Percentiles rank a stretch among this genome's conserved stretches.
Conservation (phyloP, 2,113 vertebrate genomes). For the Myiozetetes cayanensis region DNA sequence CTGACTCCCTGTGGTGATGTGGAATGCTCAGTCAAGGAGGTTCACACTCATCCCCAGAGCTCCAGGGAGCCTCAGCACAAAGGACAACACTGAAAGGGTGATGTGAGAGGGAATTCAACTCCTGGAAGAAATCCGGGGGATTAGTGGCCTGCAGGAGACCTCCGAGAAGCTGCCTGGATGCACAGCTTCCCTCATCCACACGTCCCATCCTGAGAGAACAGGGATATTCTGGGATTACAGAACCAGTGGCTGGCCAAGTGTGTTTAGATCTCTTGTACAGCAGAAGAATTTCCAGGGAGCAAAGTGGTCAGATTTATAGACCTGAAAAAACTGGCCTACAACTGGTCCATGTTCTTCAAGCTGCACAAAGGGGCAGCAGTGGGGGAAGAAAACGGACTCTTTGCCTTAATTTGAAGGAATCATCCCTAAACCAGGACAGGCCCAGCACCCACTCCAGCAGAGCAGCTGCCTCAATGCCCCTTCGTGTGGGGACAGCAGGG, state of each 20-base stretch:
- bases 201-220: not conserved
- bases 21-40: not conserved
- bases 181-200: not conserved
- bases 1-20: not conserved
- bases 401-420: not conserved
- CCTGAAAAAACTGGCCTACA: too few species aligned
- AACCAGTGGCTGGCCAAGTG: not conserved
- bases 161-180: not conserved
- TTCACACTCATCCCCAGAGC: not conserved
- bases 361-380: not conserved
- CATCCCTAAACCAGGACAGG: not conserved
- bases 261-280: not conserved
- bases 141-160: not conserved
- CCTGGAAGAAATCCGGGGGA: not conserved
- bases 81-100: not conserved
- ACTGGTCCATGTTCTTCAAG: not conserved
- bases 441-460: not conserved
- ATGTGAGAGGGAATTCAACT: not conserved
- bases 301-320: not conserved
- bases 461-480: not conserved
- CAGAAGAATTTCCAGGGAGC: not conserved
- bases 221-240: not conserved
- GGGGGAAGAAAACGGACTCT: fast-evolving
- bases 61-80: not conserved
- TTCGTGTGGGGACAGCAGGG: not conserved